phyloP scores from a whole-genome alignment of 2,797 vertebrate genomes.

The Coregonus ussuriensis region DNA sequence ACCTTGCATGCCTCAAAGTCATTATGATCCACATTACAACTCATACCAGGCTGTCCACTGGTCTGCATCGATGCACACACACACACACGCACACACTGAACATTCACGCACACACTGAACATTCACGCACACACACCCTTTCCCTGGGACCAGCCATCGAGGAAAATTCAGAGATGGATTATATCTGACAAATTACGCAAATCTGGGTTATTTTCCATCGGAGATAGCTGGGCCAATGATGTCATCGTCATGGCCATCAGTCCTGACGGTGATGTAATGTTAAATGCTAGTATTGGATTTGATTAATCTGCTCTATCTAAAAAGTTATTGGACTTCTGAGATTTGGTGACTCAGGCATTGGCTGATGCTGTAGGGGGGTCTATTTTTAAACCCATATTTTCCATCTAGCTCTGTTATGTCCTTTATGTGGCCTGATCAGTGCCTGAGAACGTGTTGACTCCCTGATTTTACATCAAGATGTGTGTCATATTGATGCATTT shows the following conservation, averaged over 20 bases:
- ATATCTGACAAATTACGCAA: conserved; percentile 1
- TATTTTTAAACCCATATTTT: conserved; percentile 55
- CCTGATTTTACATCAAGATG: too few species aligned
- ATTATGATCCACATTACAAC: not conserved
- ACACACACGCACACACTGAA: conserved; percentile 6
- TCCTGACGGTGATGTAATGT: conserved; percentile 38
- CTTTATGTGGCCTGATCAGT: conserved; percentile 32
- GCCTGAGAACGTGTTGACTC: conserved; percentile 16
- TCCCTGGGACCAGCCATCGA: not conserved
- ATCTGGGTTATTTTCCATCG: conserved; percentile 2
- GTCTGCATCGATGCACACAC: conserved; percentile 8
- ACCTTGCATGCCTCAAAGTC: not conserved
- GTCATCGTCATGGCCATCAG: not conserved
- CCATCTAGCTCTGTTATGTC: conserved; percentile 17
- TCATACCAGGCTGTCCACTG: not conserved
- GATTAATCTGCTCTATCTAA: conserved; percentile 25
- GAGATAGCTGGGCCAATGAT: conserved; percentile 1
- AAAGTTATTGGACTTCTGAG: conserved; percentile 26
- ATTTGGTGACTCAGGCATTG: conserved; percentile 33
- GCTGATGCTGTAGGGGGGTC: conserved; percentile 13
- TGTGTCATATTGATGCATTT: too few species aligned
- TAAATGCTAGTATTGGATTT: conserved; percentile 14
- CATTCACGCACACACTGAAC: conserved; percentile 11
- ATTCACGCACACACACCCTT: conserved; percentile 3
- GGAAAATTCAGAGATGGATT: not conserved